Evolutionary conservation across 2,113 vertebrate species (phyloP).

Genomic region (Raja brachyura): DNA sequence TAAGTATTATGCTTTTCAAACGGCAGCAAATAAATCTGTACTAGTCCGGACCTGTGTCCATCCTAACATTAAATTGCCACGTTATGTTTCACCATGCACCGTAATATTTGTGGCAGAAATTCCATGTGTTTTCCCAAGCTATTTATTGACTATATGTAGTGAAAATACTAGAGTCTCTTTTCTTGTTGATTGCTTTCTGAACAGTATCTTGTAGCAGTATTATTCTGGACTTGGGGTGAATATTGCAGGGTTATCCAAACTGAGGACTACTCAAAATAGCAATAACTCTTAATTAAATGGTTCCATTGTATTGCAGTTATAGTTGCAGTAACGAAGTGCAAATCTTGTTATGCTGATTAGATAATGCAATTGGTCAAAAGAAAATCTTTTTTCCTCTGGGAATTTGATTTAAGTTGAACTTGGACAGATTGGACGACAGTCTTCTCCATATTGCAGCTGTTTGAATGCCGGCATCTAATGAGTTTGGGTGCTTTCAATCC

Average conservation of each 20-base stretch:
- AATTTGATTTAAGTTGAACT: conserved; percentile 23
- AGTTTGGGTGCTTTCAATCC: neutral
- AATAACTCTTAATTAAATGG: neutral
- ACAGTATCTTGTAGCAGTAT: neutral
- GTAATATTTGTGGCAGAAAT: neutral
- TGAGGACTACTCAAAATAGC: neutral
- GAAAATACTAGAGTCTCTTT: neutral
- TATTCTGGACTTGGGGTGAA: neutral
- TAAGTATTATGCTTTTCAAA: neutral
- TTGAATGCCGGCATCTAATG: neutral
- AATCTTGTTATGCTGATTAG: neutral
- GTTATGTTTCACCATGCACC: neutral
- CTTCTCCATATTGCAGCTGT: conserved; percentile 3
- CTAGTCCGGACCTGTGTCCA: neutral
- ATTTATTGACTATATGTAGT: neutral
- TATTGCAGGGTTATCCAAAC: neutral
- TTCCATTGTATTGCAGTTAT: neutral
- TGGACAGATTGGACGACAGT: neutral
- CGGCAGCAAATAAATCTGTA: neutral
- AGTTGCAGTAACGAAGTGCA: conserved; percentile 21
- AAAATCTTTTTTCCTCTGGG: conserved; percentile 8
- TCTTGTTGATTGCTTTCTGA: neutral
- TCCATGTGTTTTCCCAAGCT: neutral
- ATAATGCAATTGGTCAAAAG: neutral
- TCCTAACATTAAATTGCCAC: neutral